phyloP scores from a whole-genome alignment of 2,113 vertebrate genomes.

The Tragelaphus strepsiceros region DNA sequence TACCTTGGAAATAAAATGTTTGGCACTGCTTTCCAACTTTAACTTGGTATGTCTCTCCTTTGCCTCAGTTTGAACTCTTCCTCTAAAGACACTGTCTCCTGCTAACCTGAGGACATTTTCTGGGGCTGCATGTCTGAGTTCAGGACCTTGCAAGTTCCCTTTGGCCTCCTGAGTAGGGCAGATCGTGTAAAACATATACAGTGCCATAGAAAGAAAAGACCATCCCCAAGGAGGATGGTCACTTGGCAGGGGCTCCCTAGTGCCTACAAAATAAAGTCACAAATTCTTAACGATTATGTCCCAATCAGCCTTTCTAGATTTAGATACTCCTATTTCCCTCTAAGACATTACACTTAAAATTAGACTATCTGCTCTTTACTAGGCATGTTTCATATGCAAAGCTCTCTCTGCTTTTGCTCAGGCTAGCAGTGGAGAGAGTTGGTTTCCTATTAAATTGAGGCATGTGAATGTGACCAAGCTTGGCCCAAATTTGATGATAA shows the following conservation, averaged over 20 bases:
- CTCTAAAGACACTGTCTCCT: neutral
- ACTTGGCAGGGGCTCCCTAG: neutral
- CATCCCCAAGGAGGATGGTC: neutral
- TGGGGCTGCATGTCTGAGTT: neutral
- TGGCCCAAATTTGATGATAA: neutral
- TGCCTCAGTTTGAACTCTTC: neutral
- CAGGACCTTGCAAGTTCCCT: neutral
- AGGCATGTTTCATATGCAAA: neutral
- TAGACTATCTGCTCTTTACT: neutral
- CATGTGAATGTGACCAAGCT: neutral
- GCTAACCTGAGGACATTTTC: neutral
- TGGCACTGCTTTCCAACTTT: neutral
- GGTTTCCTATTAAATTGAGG: neutral
- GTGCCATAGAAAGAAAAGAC: neutral
- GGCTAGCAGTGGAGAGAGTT: neutral
- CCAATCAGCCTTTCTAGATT: neutral
- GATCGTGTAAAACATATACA: neutral
- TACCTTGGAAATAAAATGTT: neutral
- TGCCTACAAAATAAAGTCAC: neutral
- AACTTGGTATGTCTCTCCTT: neutral
- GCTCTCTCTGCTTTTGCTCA: neutral
- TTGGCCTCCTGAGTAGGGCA: neutral
- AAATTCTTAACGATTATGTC: neutral
- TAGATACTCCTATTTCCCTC: neutral
- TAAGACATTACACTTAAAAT: neutral